Conservation (phyloP, 2,888 invertebrate species). For the Hofmannophila pseudospretella region DNA sequence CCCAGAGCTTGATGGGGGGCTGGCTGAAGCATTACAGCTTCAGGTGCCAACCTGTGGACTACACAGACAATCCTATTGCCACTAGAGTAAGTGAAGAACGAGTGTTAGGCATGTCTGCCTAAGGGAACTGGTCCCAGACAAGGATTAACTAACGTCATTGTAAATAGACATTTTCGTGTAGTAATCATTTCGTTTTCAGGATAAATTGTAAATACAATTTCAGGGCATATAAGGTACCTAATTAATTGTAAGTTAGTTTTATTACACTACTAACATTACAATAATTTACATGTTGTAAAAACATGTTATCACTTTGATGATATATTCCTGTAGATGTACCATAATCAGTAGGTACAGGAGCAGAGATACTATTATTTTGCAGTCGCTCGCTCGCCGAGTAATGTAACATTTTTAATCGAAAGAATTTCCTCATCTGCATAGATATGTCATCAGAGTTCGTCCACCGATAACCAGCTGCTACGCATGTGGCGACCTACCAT, state of each 20-base stretch:
- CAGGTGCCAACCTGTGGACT: constrained; percentile 94
- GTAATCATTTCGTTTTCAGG: constrained; percentile 36
- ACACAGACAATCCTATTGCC: constrained; percentile 87
- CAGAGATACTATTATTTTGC: no score
- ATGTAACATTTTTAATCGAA: no score
- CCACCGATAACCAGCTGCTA: not conserved
- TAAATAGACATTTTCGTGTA: constrained; percentile 56
- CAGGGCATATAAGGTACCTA: constrained; percentile 21
- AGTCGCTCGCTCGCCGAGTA: no score
- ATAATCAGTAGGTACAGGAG: no score
- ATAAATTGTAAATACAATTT: constrained; percentile 34
- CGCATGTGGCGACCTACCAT: not conserved
- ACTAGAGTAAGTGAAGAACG: constrained; percentile 84
- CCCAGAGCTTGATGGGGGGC: constrained; percentile 90
- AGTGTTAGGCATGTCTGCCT: constrained; percentile 25
- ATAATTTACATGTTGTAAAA: constrained; percentile 3
- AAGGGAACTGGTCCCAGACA: constrained; percentile 27
- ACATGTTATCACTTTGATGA: constrained; percentile 3
- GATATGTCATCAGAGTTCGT: no score
- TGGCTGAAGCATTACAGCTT: constrained; percentile 94
- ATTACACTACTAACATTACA: constrained; percentile 8
- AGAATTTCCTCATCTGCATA: no score
- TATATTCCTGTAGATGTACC: not conserved
- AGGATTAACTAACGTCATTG: constrained; percentile 60
- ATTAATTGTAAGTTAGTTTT: not conserved